Base-by-base conservation (phyloP, 2,113 vertebrate genomes). In the Salvelinus alpinus region DNA sequence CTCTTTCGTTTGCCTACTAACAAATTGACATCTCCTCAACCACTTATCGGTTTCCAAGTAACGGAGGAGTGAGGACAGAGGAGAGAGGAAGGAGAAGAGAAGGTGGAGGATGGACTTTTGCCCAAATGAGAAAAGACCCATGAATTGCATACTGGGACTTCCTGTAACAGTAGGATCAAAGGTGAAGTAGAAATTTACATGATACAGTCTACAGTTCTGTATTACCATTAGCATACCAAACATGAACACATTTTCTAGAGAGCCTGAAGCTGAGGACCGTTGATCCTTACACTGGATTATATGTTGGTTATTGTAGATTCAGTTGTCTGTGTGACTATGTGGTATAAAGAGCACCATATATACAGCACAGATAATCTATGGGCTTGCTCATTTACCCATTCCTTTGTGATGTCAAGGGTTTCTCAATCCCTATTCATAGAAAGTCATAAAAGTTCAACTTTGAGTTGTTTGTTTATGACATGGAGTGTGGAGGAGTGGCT, bases 391-490 rank as follows among this genome's bases (percentile, higher is more conserved):
- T n/a, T 76, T 34, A 54, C 64, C 7, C 62, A 11, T 18, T 51
- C 7, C 20, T 65, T 64, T 71, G 69, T 64, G 31, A 38, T 59
- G 38, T 27, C 5, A 31, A 16, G 22, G 4, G 34, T 82, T 34
- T 38, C 18, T 44, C 76, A 76, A 51, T 18, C 7, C 0, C n/a
- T 29, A n/a, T 13, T 44, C 38, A 44, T 44, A 64, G 59, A 16
- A 51, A 29, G 80, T 71, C 81, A 77, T 72, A 85, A 90, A 84
- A 68, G 59, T 57, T 89, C 74, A 70, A 88, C 86, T 72, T 86
- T 82, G 82, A 85, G 18, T 84, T 88, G 86, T 82, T 44, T 44
- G 38, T 44, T 44, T 44, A 9, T 64, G 76, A 72, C 27, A 24
- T 47, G 27, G 62, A 69, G 9, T 73, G 75, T 64, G 76, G 60